Evolutionary conservation across 2,113 vertebrate species (phyloP), one percentile per base, ranked within the genome.

Genomic region (Cynoglossus semilaevis): DNA sequence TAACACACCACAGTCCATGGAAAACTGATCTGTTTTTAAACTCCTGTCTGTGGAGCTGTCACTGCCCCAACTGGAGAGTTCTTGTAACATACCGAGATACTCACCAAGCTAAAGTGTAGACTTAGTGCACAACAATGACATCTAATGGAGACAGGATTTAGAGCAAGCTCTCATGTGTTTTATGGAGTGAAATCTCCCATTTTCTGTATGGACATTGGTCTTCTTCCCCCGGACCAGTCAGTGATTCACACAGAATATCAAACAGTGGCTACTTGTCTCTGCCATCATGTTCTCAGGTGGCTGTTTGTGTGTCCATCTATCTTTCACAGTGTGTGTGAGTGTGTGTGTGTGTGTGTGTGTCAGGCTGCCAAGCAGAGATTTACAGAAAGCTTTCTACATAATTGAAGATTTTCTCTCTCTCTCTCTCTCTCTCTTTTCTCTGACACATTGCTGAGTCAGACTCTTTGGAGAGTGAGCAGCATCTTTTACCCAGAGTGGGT

Each of bases 371-470:
- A 76, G 55, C 19, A 58, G 59, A 84, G 84, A 87, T 87, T 88
- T 90, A 86, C 77, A 70, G 74, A 77, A 76, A 88, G 83, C 88
- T 91, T 87, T 91, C 84, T 88, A 80, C 81, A 89, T 90, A 90
- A 90, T 90, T 91, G 83, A 88, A 82, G 65, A 46, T 61, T 79
- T 75, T 87, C 78, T 76, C 41, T 37, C 8, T 18, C 29, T 14
- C 46, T 60, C 35, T 15, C 46, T 61, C 70, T 6, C 22, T 29
- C 22, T 29, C 22, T 29, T 29, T 52, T 65, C 40, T 63, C 60
- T 72, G 76, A 76, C 82, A 85, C 70, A 79, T 70, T 63, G 88
- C 89, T 89, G 89, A 83, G 83, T 89, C 87, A 89, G 83, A 37
- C 37, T 70, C 56, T 78, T 76, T 74, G 42, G 55, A 29, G 58